phyloP scores from a whole-genome alignment of 2,888 invertebrate genomes.

The Melanargia galathea region DNA sequence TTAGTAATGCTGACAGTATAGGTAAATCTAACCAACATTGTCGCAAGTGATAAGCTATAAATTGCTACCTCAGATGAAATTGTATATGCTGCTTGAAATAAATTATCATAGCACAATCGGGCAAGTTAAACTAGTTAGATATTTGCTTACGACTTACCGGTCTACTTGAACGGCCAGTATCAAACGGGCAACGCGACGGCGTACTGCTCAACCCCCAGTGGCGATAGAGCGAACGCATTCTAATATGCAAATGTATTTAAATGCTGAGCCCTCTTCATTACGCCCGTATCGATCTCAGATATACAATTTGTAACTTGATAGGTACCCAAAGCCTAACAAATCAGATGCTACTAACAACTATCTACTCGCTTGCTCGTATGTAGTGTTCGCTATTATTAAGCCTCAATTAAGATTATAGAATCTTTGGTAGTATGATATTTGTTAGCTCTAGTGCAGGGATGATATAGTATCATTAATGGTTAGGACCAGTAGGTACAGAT shows the following conservation, averaged over 20 bases:
- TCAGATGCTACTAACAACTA: constrained; percentile 54
- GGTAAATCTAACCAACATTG: constrained; percentile 11
- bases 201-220: constrained; percentile 33
- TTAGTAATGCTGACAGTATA: background rate
- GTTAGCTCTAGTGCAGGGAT: too few relatives aligned
- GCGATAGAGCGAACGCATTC: constrained; percentile 70
- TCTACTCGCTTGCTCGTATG: constrained; percentile 24
- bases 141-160: constrained; percentile 28
- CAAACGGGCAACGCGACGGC: constrained; percentile 26
- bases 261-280: constrained; percentile 82
- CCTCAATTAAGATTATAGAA: background rate
- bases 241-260: constrained; percentile 83
- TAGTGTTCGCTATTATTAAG: constrained; percentile 27
- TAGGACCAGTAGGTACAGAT: too few relatives aligned
- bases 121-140: constrained; percentile 25
- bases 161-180: constrained; percentile 31
- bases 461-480: too few relatives aligned
- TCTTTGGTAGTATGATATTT: background rate
- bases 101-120: constrained; percentile 20
- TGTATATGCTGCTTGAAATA: constrained; percentile 14
- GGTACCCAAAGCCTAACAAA: constrained; percentile 69
- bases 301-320: constrained; percentile 81
- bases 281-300: constrained; percentile 80
- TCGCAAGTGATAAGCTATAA: constrained; percentile 15
- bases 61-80: constrained; percentile 19